These are phyloP conservation scores for Otocyon megalotis DNA, from an alignment of 2,113 vertebrate genomes.

Conservation along the genomic window DNA sequence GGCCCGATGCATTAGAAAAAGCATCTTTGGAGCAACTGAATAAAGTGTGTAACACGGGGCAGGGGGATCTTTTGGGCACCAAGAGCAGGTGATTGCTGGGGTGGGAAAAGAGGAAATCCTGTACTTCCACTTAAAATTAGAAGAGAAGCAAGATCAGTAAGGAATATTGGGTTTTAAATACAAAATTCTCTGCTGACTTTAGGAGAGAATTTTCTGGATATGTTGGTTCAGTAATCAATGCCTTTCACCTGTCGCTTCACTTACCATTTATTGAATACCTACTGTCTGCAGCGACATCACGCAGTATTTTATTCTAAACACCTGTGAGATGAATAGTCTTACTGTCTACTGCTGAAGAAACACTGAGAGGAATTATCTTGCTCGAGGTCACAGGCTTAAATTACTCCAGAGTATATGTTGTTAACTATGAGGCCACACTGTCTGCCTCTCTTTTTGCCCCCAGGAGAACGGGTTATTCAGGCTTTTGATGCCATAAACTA, in stretches of 20 bases:
- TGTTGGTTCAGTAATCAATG: background rate
- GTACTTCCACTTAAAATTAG: constrained; percentile 78
- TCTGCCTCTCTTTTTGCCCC: background rate
- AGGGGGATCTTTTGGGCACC: constrained; percentile 58
- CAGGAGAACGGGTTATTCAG: background rate
- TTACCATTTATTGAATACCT: background rate
- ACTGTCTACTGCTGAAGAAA: background rate
- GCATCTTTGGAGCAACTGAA: constrained; percentile 30
- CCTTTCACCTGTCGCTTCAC: background rate
- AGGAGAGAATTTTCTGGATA: background rate
- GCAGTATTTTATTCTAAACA: background rate
- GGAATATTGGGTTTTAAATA: constrained; percentile 33
- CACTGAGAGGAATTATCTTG: background rate
- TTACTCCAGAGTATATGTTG: background rate
- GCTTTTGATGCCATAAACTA: background rate
- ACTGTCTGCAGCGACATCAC: background rate
- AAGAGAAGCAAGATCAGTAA: constrained; percentile 26
- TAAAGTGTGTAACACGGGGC: background rate
- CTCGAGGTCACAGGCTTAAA: background rate
- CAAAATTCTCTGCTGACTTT: constrained; percentile 33
- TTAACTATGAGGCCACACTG: background rate
- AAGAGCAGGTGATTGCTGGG: constrained; percentile 63
- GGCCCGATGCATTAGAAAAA: constrained; percentile 64
- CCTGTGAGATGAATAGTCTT: background rate
- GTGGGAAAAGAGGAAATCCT: constrained; percentile 34